Base-by-base conservation (phyloP, 2,797 vertebrate species). In the Pithecia hirsuta region DNA sequence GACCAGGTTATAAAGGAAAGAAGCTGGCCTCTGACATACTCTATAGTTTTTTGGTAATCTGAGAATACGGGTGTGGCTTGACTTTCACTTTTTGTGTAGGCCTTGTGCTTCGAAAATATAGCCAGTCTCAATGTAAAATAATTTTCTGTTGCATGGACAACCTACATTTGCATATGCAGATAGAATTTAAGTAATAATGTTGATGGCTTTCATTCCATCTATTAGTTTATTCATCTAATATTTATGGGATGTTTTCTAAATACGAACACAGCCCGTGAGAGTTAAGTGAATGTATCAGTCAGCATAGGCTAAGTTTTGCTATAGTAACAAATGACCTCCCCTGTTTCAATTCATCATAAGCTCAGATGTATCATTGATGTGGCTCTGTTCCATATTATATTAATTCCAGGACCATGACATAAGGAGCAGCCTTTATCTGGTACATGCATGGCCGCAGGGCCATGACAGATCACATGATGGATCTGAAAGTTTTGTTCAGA, bases 381-480 rank as follows among this genome's bases (percentile, higher is more conserved):
- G n/a, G 22, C 13, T 84, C 28, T 87, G 10, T 55, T 52, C 22
- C 26, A 13, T 15, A 10, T 67, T 2, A 44, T 59, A 13, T 33
- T 80, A 9, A 72, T 83, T 89, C n/a, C 20, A 55, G 55, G 13
- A 46, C 52, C 41, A 44, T 30, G 39, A 20, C 39, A 55, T 48
- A 86, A 70, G 30, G 9, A 39, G 5, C 7, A 88, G 3, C 30
- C 19, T 93, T 48, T 22, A 44, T 17, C 7, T 46, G 50, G 15
- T 4, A 12, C 41, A 4, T 30, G 4, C 12, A 2, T 61, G 2
- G 15, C 24, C 89, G 57, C 11, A 26, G 4, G 41, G 4, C 44
- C 8, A 20, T 13, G 17, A 12, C 33, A 64, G 78, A 52, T 20
- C 12, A 17, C 0, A 2, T 15, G 13, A 30, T 12, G 3, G 7